Base-by-base conservation (phyloP, 1,140 invertebrate species). In the Glossosoma conforme region DNA sequence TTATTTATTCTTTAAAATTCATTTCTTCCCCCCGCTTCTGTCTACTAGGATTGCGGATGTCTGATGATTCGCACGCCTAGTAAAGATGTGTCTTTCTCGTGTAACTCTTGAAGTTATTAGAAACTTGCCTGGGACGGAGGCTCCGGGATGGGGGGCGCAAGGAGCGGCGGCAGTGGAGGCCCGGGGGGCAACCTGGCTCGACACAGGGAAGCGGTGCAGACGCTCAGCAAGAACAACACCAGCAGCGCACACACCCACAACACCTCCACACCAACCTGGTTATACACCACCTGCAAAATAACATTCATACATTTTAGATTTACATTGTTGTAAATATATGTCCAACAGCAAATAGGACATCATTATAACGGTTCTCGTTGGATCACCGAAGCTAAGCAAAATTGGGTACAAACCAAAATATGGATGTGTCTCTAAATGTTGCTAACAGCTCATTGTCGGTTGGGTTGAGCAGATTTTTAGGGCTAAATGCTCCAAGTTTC, bases 181-280 rank as follows among this genome's bases (percentile, higher is more conserved):
- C 58, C 37, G 6, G 63, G 62, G 33, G 56, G 25, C 28, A 59
- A 53, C 59, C 73, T 65, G 52, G 61, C 56, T 58, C 74, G 66
- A 55, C 77, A 78, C 41, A 78, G 59, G 1, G 75, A 72, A 40
- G 80, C 68, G 54, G 76, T 74, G 60, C 83, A 85, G 30, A 77
- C 79, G 24, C 77, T 72, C 53, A 83, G 62, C 56, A 84, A 69
- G 48, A 84, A 71, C 47, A 78, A 75, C 18, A 81, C 76, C 35
- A 83, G 70, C 1, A 84, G 69, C 35, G 77, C 80, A 61, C 79
- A 83, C 63, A 84, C 79, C 46, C 83, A 74, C 6, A 83, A 67
- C 52, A 81, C 74, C 63, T 85, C 83, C 56, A 82, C 65, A 5
- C 77, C 77, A 25, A 74, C 70, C 63, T 74, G 58, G 57, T 63